Conservation (phyloP, 2,797 vertebrate genomes). For the Microchirus variegatus region DNA sequence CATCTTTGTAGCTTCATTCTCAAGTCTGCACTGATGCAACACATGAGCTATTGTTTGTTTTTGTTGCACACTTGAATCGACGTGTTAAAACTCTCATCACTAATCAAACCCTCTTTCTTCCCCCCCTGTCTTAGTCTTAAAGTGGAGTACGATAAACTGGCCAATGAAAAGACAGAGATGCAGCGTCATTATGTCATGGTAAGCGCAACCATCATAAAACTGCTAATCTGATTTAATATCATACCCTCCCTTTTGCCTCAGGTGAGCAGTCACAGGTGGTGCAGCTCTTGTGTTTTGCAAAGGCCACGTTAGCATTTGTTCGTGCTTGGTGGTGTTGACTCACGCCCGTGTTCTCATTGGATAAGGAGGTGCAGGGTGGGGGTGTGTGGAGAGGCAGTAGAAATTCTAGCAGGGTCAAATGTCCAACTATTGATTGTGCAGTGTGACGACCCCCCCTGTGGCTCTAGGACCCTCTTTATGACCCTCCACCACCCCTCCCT, state of each 20-base stretch:
- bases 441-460: slow-evolving; percentile 51
- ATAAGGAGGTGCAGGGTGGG: slow-evolving; percentile 34
- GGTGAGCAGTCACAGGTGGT: slow-evolving; percentile 68
- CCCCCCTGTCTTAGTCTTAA: slow-evolving; percentile 85
- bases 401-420: slow-evolving; percentile 69
- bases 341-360: slow-evolving; percentile 60
- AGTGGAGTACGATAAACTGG: slow-evolving; percentile 96
- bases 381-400: slow-evolving; percentile 31
- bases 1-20: slow-evolving; percentile 10
- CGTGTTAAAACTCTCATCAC: background rate
- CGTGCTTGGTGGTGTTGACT: slow-evolving; percentile 47
- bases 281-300: slow-evolving; percentile 31
- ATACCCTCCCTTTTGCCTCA: slow-evolving; percentile 62
- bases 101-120: background rate
- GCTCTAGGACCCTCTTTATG: slow-evolving; percentile 58
- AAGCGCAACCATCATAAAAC: slow-evolving; percentile 62
- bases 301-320: slow-evolving; percentile 45
- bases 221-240: slow-evolving; percentile 43
- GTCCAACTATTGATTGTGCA: slow-evolving; percentile 72
- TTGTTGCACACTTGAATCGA: background rate
- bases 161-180: slow-evolving; percentile 97
- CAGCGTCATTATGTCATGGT: slow-evolving; percentile 98
- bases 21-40: background rate
- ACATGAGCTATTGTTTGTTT: background rate
- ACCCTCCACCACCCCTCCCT: slow-evolving; percentile 39